Conservation (phyloP, 2,113 vertebrate genomes). For the Aspiorhynchus laticeps region DNA sequence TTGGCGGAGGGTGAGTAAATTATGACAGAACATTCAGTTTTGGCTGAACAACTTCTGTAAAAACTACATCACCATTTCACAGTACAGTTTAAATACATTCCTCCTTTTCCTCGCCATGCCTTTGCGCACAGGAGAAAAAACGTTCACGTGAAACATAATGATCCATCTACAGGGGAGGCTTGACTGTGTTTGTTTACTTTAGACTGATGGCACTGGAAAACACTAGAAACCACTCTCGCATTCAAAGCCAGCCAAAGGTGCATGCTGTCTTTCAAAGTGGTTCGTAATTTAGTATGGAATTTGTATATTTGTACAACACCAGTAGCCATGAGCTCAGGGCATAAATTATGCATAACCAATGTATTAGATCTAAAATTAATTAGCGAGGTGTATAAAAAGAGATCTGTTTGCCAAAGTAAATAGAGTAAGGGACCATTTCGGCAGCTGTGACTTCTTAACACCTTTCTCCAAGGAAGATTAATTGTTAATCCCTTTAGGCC, state of each 20-base stretch:
- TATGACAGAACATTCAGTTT: background rate
- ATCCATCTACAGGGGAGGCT: conserved; percentile 58
- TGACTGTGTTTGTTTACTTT: conserved; percentile 70
- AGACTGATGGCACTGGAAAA: conserved; percentile 61
- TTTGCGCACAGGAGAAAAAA: conserved; percentile 36
- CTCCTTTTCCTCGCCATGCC: conserved; percentile 19
- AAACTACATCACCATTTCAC: conserved; percentile 10
- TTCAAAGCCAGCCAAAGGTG: conserved; percentile 59
- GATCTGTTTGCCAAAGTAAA: conserved; percentile 72
- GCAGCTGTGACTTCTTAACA: conserved; percentile 71
- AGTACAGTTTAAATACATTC: background rate
- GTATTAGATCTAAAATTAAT: conserved; percentile 79
- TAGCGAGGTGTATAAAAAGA: conserved; percentile 63
- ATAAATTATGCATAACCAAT: conserved; percentile 78
- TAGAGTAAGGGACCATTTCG: conserved; percentile 58
- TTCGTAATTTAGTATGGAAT: conserved; percentile 69
- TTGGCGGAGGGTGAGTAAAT: no score
- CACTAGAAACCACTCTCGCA: conserved; percentile 50
- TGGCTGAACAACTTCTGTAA: background rate
- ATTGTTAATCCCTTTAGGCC: conserved; percentile 80
- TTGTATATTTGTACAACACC: conserved; percentile 79
- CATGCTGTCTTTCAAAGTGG: conserved; percentile 63
- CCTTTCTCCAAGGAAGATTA: conserved; percentile 70
- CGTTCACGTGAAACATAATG: conserved; percentile 51
- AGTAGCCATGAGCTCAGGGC: conserved; percentile 71